Conservation (phyloP, 2,797 vertebrate species). For the Lophotriccus pileatus region DNA sequence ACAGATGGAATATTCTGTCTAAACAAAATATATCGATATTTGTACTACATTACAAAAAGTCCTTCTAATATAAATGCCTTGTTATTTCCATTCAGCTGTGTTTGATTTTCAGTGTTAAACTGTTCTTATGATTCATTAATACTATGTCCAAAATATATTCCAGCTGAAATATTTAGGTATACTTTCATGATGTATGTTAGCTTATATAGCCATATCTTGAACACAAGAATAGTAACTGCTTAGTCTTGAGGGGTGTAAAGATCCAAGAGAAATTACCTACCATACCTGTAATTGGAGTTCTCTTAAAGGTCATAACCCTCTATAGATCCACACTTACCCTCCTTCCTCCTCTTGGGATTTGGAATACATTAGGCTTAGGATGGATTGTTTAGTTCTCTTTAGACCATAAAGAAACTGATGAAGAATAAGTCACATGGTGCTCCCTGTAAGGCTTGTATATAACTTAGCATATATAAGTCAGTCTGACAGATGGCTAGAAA, state of each 20-base stretch:
- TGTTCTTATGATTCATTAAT: conserved; percentile 3
- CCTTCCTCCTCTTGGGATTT: conserved; percentile 31
- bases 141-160: neutral
- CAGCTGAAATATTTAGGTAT: conserved; percentile 4
- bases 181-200: neutral
- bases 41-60: neutral
- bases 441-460: neutral
- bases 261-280: conserved; percentile 59
- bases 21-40: neutral
- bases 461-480: neutral
- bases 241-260: neutral
- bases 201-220: neutral
- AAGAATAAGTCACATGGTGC: neutral
- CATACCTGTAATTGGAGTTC: conserved; percentile 58
- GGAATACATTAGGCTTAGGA: conserved; percentile 54
- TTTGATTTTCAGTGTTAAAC: conserved; percentile 14
- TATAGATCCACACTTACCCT: conserved; percentile 57
- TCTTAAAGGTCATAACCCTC: conserved; percentile 57
- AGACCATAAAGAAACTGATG: conserved; percentile 47
- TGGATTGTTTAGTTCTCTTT: conserved; percentile 47
- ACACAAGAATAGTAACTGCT: conserved; percentile 11
- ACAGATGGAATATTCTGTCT: neutral
- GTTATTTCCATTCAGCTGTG: neutral
- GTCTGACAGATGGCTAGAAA: neutral
- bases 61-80: neutral